These are phyloP conservation scores for Aptenodytes forsteri DNA, from an alignment of 2,113 vertebrate species.

Conservation along the genomic window DNA sequence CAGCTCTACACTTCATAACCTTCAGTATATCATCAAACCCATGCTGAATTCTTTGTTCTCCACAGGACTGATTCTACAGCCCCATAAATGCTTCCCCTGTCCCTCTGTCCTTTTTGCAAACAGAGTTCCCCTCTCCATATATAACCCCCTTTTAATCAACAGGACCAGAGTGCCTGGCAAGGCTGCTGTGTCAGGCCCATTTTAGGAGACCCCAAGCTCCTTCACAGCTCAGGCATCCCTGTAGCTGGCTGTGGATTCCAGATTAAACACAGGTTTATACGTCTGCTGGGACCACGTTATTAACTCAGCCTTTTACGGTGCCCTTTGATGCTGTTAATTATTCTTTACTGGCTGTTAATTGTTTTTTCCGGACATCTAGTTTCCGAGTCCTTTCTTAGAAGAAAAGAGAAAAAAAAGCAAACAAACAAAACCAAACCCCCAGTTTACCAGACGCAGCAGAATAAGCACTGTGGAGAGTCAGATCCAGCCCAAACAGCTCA, in stretches of 20 bases:
- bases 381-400: neutral
- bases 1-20: constrained; percentile 30
- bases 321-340: constrained; percentile 67
- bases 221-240: neutral
- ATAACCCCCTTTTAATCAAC: constrained; percentile 32
- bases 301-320: constrained; percentile 62
- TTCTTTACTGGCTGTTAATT: constrained; percentile 67
- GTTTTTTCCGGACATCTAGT: constrained; percentile 48
- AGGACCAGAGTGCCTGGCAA: neutral
- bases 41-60: constrained; percentile 54
- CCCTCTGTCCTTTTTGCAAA: constrained; percentile 12
- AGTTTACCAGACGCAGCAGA: neutral
- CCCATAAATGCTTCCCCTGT: constrained; percentile 10
- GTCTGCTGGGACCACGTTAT: constrained; percentile 46
- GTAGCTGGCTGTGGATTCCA: neutral
- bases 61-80: constrained; percentile 19
- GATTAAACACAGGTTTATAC: constrained; percentile 31
- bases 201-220: constrained; percentile 25
- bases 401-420: neutral
- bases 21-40: constrained; percentile 42
- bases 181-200: neutral
- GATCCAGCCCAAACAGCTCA: neutral
- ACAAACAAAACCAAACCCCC: neutral
- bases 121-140: constrained; percentile 17
- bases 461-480: neutral